These are phyloP conservation scores for Galeruca laticollis DNA, from an alignment of 2,888 invertebrate species.

Conservation along the genomic window DNA sequence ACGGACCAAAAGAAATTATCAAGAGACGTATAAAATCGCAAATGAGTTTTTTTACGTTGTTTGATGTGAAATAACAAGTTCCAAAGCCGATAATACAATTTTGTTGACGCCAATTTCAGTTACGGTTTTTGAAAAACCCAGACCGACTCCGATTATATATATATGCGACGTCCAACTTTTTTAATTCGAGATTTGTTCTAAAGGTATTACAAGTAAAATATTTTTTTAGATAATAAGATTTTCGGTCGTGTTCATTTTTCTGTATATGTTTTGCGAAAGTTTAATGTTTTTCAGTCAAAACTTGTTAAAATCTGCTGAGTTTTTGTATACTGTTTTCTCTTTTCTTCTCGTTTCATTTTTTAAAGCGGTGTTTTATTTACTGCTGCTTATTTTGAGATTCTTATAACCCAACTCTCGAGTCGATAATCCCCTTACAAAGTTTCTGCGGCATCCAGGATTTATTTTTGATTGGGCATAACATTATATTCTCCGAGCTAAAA, in stretches of 20 bases:
- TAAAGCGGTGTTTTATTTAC: background rate
- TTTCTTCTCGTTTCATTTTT: background rate
- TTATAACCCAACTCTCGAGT: background rate
- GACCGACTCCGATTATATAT: background rate
- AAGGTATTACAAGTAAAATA: no score
- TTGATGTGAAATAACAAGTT: background rate
- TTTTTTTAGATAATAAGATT: background rate
- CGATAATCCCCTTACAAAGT: constrained; percentile 15
- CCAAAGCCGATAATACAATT: background rate
- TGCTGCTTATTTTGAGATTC: constrained; percentile 5
- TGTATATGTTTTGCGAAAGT: background rate
- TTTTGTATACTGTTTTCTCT: background rate
- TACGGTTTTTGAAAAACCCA: background rate
- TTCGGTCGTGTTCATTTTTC: background rate
- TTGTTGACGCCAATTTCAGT: background rate
- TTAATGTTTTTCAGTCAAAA: background rate
- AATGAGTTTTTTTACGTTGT: no score
- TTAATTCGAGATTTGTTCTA: no score
- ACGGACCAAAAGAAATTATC: no score
- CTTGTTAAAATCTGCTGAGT: background rate
- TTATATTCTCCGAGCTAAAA: constrained; percentile 4
- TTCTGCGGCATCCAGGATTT: background rate
- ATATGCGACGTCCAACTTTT: no score
- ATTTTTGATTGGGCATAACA: constrained; percentile 10
- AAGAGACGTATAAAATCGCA: no score